Evolutionary conservation across 2,888 invertebrate genomes (phyloP), one percentile per base, ranked within the genome.

Genomic region (Lamellibrachia satsuma): DNA sequence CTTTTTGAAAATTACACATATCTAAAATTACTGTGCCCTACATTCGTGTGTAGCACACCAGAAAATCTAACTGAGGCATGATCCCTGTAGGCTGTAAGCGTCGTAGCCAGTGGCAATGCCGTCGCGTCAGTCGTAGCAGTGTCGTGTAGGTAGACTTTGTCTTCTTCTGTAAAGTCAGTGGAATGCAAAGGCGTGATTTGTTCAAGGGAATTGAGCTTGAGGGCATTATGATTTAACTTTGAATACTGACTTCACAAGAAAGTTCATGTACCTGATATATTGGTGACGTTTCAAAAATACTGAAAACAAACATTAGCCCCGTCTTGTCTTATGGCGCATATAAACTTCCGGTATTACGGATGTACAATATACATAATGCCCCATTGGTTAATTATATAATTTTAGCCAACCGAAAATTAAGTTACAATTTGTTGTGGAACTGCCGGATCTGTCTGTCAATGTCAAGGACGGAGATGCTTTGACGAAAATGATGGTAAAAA

Each of bases 331-430:
- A 22, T 75, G 75, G 75, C 75, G 11, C 75, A 75, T 6, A 75
- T 22, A 75, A 75, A 75, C 75, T 75, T 75, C 75, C 75, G 75
- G 75, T 75, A 75, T 22, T 75, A 75, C 75, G 75, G 75, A 75
- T 15, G 75, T n/a, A n/a, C 75, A 75, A n/a, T 75, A 75, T 3
- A 15, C 15, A 15, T 75, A 11, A 15, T 22, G 75, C 22, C 75
- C n/a, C 4, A 75, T 15, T 75, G 75, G 75, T n/a, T 75, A 75
- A 3, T 15, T 75, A 22, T 22, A 22, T 1, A 4, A 75, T 75
- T 75, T 75, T 75, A 75, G 75, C 75, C 75, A 75, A 75, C 75
- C 75, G n/a, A 75, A 11, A n/a, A 22, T 75, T 22, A 3, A 22
- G 3, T 6, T 11, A 75, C 22, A 6, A 75, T 75, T 75, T 75